Conservation (phyloP, 2,113 vertebrate genomes). For the Hippolais icterina region DNA sequence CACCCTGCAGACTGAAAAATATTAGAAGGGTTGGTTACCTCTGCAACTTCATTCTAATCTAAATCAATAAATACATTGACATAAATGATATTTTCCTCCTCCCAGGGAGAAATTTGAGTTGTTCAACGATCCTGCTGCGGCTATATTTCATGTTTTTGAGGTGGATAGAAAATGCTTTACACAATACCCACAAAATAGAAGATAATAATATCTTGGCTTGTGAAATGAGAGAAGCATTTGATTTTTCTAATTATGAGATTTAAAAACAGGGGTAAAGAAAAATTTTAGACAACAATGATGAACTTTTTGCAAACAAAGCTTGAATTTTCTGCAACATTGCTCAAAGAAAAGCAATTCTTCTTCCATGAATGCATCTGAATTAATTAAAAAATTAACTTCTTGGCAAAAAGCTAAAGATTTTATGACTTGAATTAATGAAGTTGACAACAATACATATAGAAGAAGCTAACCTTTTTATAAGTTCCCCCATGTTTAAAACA, state of each 20-base stretch:
- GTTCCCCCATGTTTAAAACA: not conserved
- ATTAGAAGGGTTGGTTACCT: not conserved
- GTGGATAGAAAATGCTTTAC: not conserved
- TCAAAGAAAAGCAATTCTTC: not conserved
- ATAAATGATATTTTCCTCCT: rapidly evolving
- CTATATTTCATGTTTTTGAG: not conserved
- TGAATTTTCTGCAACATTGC: not conserved
- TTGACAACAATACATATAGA: not conserved
- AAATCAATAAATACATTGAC: not conserved
- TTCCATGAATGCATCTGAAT: not conserved
- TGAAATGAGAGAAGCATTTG: not conserved
- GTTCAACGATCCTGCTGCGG: not conserved
- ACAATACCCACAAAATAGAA: not conserved
- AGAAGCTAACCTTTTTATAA: not conserved
- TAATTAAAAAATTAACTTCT: not conserved
- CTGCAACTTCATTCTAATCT: not conserved
- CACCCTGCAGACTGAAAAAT: not conserved
- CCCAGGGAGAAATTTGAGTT: not conserved
- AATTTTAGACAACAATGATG: not conserved
- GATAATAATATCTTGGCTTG: not conserved
- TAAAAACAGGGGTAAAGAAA: not conserved
- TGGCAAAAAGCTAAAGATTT: not conserved
- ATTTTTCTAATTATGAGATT: not conserved
- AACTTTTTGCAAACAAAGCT: not conserved
- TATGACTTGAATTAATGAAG: not conserved